Conservation (phyloP, 2,797 vertebrate genomes). For the Squalus acanthias region DNA sequence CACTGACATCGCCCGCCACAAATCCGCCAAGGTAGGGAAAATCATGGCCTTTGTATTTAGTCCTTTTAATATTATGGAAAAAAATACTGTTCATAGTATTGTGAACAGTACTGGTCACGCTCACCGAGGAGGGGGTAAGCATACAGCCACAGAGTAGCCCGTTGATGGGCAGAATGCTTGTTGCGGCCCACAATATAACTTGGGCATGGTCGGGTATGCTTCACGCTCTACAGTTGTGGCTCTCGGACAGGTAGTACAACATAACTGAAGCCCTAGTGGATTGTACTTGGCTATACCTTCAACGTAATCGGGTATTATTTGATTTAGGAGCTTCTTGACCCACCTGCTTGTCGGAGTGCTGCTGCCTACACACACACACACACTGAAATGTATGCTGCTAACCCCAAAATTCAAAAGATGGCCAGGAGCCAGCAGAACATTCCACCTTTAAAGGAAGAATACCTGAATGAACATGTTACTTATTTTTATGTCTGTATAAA, state of each 20-base stretch:
- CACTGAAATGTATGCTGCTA: not conserved
- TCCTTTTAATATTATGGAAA: not conserved
- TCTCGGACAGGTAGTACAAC: not conserved
- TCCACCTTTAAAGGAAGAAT: slow-evolving; percentile 4
- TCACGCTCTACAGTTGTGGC: not conserved
- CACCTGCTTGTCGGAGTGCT: not conserved
- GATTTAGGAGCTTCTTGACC: not conserved
- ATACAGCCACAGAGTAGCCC: not conserved
- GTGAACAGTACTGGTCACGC: not conserved
- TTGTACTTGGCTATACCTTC: not conserved
- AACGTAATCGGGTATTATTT: not conserved
- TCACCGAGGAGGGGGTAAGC: not conserved
- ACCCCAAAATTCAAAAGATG: not conserved
- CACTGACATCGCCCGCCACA: no score
- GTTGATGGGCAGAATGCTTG: not conserved
- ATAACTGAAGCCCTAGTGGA: not conserved
- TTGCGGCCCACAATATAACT: not conserved
- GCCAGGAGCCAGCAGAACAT: not conserved
- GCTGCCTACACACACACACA: not conserved
- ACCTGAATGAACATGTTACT: slow-evolving; percentile 26
- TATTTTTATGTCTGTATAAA: not conserved
- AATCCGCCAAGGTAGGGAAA: no score
- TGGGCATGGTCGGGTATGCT: not conserved
- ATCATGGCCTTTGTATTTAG: no score
- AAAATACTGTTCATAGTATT: not conserved